Evolutionary conservation across 2,113 vertebrate species (phyloP).

Genomic region (Recurvirostra avosetta): DNA sequence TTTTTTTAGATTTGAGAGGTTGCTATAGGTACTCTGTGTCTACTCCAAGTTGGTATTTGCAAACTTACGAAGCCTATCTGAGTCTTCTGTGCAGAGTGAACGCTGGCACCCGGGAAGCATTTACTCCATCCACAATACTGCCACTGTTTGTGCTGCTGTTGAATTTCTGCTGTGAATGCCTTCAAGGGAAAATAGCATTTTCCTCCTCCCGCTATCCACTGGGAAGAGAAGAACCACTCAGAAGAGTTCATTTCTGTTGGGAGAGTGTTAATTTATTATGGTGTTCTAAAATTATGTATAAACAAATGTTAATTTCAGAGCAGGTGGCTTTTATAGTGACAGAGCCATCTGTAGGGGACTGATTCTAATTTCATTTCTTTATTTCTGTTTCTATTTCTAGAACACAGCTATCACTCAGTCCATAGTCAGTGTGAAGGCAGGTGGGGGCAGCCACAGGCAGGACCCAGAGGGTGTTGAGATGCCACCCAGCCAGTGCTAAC

Average conservation of each 20-base stretch:
- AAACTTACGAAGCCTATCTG: background rate
- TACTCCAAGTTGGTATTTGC: background rate
- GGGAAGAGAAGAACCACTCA: background rate
- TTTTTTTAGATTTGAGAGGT: background rate
- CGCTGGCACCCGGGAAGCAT: background rate
- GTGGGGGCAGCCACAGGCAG: background rate
- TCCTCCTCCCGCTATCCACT: background rate
- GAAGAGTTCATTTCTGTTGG: background rate
- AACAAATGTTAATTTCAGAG: constrained; percentile 11
- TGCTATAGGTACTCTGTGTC: background rate
- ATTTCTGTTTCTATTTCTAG: background rate
- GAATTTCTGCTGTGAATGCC: constrained; percentile 4
- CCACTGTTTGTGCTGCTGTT: background rate
- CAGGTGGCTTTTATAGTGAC: constrained; percentile 15
- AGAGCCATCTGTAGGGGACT: constrained; percentile 19
- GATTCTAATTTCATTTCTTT: background rate
- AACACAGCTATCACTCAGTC: background rate
- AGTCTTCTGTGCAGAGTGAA: background rate
- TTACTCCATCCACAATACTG: background rate
- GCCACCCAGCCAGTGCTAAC: background rate
- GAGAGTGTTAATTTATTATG: constrained; percentile 19
- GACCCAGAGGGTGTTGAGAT: background rate
- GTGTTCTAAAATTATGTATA: constrained; percentile 18
- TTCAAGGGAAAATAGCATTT: background rate
- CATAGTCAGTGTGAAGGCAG: background rate